Percentiles rank a stretch among this genome's conserved stretches.
Conservation (phyloP, 2,113 vertebrate genomes). For the Amblyopsis rosae region DNA sequence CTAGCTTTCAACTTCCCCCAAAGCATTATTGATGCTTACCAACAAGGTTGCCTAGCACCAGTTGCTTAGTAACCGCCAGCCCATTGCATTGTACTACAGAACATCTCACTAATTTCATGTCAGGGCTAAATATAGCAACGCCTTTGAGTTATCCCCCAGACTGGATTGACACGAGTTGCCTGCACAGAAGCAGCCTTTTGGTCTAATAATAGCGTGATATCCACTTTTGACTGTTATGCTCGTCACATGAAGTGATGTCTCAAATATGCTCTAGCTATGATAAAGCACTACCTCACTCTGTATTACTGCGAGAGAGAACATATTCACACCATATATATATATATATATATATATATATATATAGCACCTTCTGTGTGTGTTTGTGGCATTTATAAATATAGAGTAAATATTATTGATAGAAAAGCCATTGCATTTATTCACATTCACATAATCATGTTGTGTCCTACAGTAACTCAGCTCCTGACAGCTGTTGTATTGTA, state of each 20-base stretch:
- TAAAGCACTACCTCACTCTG: conserved; percentile 31
- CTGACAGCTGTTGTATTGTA: no score
- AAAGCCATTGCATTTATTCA: no score
- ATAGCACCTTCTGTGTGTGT: no score
- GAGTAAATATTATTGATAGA: no score
- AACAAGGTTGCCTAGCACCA: conserved; percentile 76
- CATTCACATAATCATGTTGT: no score
- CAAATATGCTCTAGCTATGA: conserved; percentile 30
- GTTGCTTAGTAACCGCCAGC: conserved; percentile 75
- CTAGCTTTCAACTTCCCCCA: conserved; percentile 42
- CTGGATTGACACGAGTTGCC: conserved; percentile 66
- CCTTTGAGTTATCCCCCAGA: conserved; percentile 69
- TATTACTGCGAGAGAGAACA: conserved; percentile 1
- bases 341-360: no score
- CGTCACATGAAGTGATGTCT: conserved; percentile 14
- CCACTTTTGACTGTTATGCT: conserved; percentile 21
- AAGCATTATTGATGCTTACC: conserved; percentile 74
- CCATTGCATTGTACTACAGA: conserved; percentile 66
- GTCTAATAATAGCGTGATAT: conserved; percentile 32
- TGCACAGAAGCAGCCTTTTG: conserved; percentile 45
- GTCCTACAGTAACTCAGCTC: no score
- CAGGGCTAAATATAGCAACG: conserved; percentile 76
- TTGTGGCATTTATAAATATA: no score
- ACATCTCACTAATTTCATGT: conserved; percentile 70
- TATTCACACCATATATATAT: conserved; percentile 16